These are phyloP conservation scores for Dioctria linearis DNA, from an alignment of 2,888 invertebrate genomes.

Conservation along the genomic window DNA sequence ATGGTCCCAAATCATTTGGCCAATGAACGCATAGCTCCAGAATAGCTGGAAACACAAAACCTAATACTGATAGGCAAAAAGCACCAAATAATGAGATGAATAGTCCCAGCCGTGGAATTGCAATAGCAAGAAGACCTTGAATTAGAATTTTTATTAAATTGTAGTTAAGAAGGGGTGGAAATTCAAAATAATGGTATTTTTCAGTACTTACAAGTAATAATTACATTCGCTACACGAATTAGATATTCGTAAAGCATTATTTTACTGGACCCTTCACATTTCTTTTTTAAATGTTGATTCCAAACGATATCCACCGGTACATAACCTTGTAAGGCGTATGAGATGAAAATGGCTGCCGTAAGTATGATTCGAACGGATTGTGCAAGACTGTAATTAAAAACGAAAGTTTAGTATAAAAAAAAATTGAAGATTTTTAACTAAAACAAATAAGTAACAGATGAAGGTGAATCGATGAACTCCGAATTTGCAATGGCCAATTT, in stretches of 20 bases:
- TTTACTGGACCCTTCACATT: slow-evolving; percentile 65
- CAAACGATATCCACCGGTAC: slow-evolving; percentile 89
- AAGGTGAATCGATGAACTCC: too few relatives aligned
- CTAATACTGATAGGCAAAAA: slow-evolving; percentile 80
- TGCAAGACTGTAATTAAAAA: slow-evolving; percentile 73
- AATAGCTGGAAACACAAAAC: slow-evolving; percentile 82
- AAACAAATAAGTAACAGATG: background rate
- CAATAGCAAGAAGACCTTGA: slow-evolving; percentile 81
- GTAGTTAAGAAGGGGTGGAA: background rate
- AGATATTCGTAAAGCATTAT: slow-evolving; percentile 72
- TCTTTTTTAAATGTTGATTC: slow-evolving; percentile 71
- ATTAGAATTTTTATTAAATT: slow-evolving; percentile 50
- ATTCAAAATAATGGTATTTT: background rate
- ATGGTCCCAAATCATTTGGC: slow-evolving; percentile 74
- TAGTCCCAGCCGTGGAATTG: slow-evolving; percentile 80
- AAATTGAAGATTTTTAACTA: background rate
- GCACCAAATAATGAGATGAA: slow-evolving; percentile 86
- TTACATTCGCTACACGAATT: slow-evolving; percentile 71
- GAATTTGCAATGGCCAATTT: too few relatives aligned
- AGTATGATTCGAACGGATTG: slow-evolving; percentile 77
- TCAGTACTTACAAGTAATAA: slow-evolving; percentile 36
- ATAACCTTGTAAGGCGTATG: slow-evolving; percentile 90
- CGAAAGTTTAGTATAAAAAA: background rate
- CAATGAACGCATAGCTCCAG: slow-evolving; percentile 82
- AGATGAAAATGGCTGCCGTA: slow-evolving; percentile 82